Base-by-base conservation (phyloP, 2,113 vertebrate genomes). In the Seriola aureovittata region DNA sequence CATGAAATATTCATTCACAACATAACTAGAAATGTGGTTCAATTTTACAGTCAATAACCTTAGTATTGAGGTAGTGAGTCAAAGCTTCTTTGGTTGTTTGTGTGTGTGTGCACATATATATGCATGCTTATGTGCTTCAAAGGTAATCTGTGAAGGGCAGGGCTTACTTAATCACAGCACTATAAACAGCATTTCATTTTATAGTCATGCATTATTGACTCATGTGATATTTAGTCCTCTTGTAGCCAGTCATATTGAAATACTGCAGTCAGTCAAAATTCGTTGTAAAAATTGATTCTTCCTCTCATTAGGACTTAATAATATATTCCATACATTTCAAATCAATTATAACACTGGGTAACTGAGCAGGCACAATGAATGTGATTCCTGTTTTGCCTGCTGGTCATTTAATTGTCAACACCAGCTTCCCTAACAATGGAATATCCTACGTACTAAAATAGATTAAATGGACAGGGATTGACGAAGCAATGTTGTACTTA, bases 1-100 rank as follows among this genome's bases (percentile, higher is more conserved):
- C 65, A 94, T 93, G 34, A 90, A 93, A 90, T 89, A 91, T 92
- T 93, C 68, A 92, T 90, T 84, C 63, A 73, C 57, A 68, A 76
- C 86, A 77, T 81, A 80, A 74, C 86, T 19, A 81, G 70, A 69
- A 79, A 92, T 63, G 81, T 80, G 60, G 13, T 84, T 84, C 63
- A 81, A 75, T 87, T 86, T 91, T 85, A 78, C 74, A 86, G 70
- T 91, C 80, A 52, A 75, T 85, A 91, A 85, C 78, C 70, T 65
- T 7, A 25, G 50, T 66, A 63, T 69, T 59, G 55, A 42, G 62
- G 60, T 58, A 68, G 50, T 71, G 72, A 85, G 77, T n/a, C 55
- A 74, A 69, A 63, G 29, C 32, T 44, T 68, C 48, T 62, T 71
- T 75, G 32, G 36, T 16, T 66, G 13, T 71, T 16, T 69, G 10